A percentile compares a stretch with the other conserved stretches of the same genome.
Conservation (phyloP, 2,888 invertebrate species). For the Oligia latruncula region DNA sequence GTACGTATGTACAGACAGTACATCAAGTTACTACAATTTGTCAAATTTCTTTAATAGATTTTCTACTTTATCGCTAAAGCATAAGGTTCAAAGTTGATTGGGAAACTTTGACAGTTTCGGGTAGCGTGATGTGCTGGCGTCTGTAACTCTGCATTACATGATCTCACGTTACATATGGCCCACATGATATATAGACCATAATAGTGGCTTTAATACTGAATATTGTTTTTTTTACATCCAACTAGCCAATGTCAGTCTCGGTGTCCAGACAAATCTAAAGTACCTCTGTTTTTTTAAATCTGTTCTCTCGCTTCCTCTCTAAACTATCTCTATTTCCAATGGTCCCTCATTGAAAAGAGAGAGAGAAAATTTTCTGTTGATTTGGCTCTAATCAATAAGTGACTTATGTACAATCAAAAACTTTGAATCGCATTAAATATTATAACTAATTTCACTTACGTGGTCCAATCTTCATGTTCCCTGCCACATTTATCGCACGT, state of each 20-base stretch:
- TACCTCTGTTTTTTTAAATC: not conserved
- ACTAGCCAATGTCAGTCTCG: not conserved
- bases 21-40: too few relatives aligned
- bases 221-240: too few relatives aligned
- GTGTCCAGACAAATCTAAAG: not conserved
- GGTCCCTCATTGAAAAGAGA: not conserved
- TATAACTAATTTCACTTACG: slow-evolving; percentile 25
- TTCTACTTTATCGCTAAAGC: too few relatives aligned
- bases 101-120: too few relatives aligned
- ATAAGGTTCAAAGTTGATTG: too few relatives aligned
- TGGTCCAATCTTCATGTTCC: slow-evolving; percentile 32
- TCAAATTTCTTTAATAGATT: too few relatives aligned
- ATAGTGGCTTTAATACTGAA: too few relatives aligned
- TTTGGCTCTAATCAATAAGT: not conserved
- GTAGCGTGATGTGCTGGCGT: too few relatives aligned
- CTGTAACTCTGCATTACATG: too few relatives aligned
- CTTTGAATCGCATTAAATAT: not conserved
- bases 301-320: not conserved
- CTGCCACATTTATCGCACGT: slow-evolving; percentile 11
- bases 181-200: too few relatives aligned
- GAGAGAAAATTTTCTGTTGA: not conserved
- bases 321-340: not conserved
- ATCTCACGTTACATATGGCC: too few relatives aligned
- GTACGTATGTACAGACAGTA: too few relatives aligned
- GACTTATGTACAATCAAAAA: not conserved